Percentiles rank a stretch among this genome's conserved stretches.
phyloP scores from a whole-genome alignment of 2,797 vertebrate species.

The Phalloptychus januarius region DNA sequence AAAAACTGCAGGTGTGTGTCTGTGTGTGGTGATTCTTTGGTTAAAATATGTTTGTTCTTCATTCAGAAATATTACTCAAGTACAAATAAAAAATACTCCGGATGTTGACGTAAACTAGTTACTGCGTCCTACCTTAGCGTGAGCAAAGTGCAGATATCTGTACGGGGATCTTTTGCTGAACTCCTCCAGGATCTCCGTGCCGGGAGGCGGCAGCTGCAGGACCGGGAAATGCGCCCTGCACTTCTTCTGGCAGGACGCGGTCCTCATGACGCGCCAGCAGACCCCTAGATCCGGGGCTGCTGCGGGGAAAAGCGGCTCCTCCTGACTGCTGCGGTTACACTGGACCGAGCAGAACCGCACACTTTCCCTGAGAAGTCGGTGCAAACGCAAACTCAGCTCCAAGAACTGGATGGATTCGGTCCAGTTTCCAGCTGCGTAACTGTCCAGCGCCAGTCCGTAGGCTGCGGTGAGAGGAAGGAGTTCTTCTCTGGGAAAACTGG shows the following conservation, averaged over 20 bases:
- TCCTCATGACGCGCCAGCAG: slow-evolving; percentile 76
- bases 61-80: no score
- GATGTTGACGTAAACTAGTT: no score
- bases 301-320: slow-evolving; percentile 16
- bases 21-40: no score
- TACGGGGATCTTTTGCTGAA: slow-evolving; percentile 86
- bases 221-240: slow-evolving; percentile 83
- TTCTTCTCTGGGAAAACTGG: slow-evolving; percentile 79
- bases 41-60: no score
- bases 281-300: slow-evolving; percentile 69
- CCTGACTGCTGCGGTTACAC: slow-evolving; percentile 55
- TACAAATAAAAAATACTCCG: no score
- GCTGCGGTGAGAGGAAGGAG: slow-evolving; percentile 81
- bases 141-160: slow-evolving; percentile 87
- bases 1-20: no score
- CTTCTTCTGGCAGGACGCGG: slow-evolving; percentile 82
- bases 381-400: slow-evolving; percentile 85
- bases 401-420: slow-evolving; percentile 82
- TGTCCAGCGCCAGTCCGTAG: slow-evolving; percentile 82
- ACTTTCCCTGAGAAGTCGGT: slow-evolving; percentile 84
- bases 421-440: slow-evolving; percentile 84
- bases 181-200: slow-evolving; percentile 80
- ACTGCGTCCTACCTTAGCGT: slow-evolving; percentile 81
- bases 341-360: slow-evolving; percentile 79
- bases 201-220: slow-evolving; percentile 82